phyloP scores from a whole-genome alignment of 1,140 invertebrate species.

The Drosophila fuyamai region DNA sequence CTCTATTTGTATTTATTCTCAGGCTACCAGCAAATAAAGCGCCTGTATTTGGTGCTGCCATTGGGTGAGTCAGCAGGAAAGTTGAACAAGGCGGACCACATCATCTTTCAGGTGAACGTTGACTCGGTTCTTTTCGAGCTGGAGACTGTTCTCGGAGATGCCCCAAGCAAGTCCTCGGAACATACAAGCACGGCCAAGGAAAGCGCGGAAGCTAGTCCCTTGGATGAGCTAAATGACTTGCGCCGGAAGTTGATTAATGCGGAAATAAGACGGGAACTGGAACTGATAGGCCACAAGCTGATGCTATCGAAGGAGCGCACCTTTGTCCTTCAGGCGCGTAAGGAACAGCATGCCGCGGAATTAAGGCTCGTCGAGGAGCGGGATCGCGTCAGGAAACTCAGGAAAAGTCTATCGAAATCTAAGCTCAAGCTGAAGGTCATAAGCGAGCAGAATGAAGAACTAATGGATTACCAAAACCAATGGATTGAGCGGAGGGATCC shows the following conservation, averaged over 20 bases:
- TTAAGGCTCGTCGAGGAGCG: background rate
- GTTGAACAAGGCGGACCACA: background rate
- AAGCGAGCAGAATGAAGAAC: background rate
- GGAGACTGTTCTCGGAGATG: background rate
- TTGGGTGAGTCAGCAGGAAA: background rate
- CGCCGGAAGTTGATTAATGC: background rate
- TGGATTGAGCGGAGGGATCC: background rate
- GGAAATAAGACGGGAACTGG: background rate
- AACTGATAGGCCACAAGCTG: slow-evolving; percentile 7
- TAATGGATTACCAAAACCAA: background rate
- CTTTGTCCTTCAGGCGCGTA: background rate
- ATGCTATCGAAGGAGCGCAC: slow-evolving; percentile 4
- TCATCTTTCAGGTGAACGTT: background rate
- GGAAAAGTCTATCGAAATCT: background rate
- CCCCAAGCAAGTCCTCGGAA: background rate
- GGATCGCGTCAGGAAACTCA: background rate
- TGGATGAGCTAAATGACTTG: background rate
- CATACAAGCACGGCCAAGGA: background rate
- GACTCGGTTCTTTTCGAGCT: background rate
- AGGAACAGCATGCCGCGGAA: background rate
- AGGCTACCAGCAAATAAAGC: background rate
- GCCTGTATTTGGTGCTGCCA: background rate
- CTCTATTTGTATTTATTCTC: background rate
- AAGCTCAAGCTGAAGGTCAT: background rate
- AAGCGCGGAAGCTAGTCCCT: background rate